These are phyloP conservation scores for Meta bourneti DNA, from an alignment of 2,888 invertebrate species.

Conservation along the genomic window DNA sequence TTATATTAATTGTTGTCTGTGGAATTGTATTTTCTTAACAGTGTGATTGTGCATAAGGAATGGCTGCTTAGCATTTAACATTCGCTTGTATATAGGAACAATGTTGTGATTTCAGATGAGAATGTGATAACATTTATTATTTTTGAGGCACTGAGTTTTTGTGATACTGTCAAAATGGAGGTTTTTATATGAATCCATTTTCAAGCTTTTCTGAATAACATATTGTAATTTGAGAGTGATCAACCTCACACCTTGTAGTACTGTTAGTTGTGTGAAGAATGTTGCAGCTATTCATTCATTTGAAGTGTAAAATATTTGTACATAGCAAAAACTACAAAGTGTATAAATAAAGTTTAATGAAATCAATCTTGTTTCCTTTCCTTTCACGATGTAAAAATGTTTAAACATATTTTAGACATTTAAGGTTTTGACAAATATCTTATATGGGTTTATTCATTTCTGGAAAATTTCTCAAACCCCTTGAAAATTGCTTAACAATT, in stretches of 20 bases:
- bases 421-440: too few species aligned
- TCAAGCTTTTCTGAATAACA: not conserved
- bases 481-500: too few species aligned
- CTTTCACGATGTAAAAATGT: too few species aligned
- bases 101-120: conserved; percentile 16
- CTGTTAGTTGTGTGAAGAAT: conserved; percentile 20
- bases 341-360: conserved; percentile 57
- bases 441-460: too few species aligned
- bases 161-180: conserved; percentile 38
- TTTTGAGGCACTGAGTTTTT: conserved; percentile 43
- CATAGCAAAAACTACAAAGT: conserved; percentile 33
- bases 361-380: not conserved
- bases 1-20: conserved; percentile 24
- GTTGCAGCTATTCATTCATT: conserved; percentile 60
- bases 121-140: conserved; percentile 53
- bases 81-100: conserved; percentile 42
- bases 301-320: conserved; percentile 66
- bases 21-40: conserved; percentile 53
- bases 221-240: not conserved
- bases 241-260: not conserved
- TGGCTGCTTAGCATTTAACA: conserved; percentile 14
- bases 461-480: too few species aligned
- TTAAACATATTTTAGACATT: too few species aligned
- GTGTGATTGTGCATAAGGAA: conserved; percentile 13
- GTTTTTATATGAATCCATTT: conserved; percentile 14